phyloP scores from a whole-genome alignment of 1,140 invertebrate species.

The Sycophila sp. region DNA sequence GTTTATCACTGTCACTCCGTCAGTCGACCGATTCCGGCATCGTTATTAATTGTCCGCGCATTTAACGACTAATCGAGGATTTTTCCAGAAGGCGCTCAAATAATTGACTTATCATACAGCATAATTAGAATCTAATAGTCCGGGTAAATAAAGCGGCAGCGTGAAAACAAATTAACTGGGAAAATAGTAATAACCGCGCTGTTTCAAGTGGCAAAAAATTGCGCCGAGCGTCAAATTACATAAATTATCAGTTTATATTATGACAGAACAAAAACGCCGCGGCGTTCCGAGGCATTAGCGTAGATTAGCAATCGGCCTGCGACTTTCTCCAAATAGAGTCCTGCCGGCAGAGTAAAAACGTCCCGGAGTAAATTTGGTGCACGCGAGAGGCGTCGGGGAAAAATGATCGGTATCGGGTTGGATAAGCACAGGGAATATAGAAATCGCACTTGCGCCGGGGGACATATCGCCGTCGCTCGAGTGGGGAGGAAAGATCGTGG shows the following conservation, averaged over 20 bases:
- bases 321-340: conserved; percentile 11
- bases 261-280: neutral
- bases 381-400: neutral
- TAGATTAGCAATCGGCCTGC: neutral
- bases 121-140: too few relatives aligned
- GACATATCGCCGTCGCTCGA: neutral
- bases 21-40: too few relatives aligned
- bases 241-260: neutral
- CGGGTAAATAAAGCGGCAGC: too few relatives aligned
- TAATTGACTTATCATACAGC: too few relatives aligned
- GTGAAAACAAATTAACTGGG: too few relatives aligned
- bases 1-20: too few relatives aligned
- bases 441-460: neutral
- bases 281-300: neutral
- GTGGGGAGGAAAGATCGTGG: conserved; percentile 45
- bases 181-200: too few relatives aligned
- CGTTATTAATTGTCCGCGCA: too few relatives aligned
- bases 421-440: neutral
- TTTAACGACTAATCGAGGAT: too few relatives aligned
- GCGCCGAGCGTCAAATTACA: neutral
- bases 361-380: neutral
- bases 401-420: neutral
- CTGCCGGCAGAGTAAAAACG: neutral
- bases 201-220: too few relatives aligned
- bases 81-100: too few relatives aligned